A percentile compares a stretch with the other conserved stretches of the same genome.
Conservation (phyloP, 2,888 invertebrate species). For the Oligia fasciuncula region DNA sequence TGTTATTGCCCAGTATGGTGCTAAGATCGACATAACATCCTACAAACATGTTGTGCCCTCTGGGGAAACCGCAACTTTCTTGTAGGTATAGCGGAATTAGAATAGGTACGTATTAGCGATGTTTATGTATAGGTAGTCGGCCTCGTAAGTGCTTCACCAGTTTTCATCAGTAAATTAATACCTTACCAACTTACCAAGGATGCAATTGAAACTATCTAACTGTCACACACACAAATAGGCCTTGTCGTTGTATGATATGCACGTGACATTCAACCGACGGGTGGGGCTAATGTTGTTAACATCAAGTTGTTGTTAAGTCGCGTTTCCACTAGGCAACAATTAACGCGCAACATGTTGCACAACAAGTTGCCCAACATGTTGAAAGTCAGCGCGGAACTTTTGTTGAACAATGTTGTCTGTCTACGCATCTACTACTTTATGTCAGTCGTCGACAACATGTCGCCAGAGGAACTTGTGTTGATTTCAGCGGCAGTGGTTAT, state of each 20-base stretch:
- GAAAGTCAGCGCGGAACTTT: too few relatives aligned
- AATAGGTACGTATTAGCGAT: background rate
- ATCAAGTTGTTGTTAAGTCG: background rate
- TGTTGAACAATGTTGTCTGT: too few relatives aligned
- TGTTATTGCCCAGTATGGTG: constrained; percentile 61
- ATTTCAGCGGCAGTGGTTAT: too few relatives aligned
- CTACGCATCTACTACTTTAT: too few relatives aligned
- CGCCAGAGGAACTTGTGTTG: too few relatives aligned
- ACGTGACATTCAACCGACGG: background rate
- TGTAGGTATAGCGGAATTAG: constrained; percentile 19
- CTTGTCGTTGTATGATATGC: background rate
- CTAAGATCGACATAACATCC: constrained; percentile 60
- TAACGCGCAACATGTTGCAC: too few relatives aligned
- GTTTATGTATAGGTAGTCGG: background rate
- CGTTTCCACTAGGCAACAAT: too few relatives aligned
- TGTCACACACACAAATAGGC: background rate
- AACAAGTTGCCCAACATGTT: too few relatives aligned
- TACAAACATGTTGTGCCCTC: constrained; percentile 54
- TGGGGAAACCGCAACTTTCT: constrained; percentile 53
- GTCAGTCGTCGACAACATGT: too few relatives aligned
- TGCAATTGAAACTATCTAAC: background rate
- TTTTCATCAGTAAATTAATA: background rate
- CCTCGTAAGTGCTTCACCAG: background rate
- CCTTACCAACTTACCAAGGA: background rate
- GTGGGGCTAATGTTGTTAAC: background rate